Percentiles rank a stretch among this genome's conserved stretches.
phyloP scores from a whole-genome alignment of 2,888 invertebrate genomes.

The Conops quadrifasciatus region DNA sequence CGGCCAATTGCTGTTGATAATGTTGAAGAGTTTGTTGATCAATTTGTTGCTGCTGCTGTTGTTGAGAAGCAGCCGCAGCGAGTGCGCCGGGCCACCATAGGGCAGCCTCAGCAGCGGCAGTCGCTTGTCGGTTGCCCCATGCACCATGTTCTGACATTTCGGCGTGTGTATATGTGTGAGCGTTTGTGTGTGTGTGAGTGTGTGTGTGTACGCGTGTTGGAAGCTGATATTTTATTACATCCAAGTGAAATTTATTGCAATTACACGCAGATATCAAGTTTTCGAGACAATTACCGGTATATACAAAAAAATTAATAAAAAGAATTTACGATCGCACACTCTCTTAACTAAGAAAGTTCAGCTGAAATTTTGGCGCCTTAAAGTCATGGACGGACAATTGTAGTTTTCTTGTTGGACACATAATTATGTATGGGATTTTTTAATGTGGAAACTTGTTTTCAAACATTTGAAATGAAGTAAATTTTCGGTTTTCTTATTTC shows the following conservation, averaged over 20 bases:
- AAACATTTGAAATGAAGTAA: no score
- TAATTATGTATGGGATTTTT: no score
- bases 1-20: conserved; percentile 68
- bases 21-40: conserved; percentile 68
- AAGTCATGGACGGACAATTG: no score
- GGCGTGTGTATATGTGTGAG: conserved; percentile 11
- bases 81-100: conserved; percentile 69
- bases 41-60: conserved; percentile 67
- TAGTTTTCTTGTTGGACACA: no score
- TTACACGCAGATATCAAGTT: no score
- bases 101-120: conserved; percentile 67
- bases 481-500: no score
- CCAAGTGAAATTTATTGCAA: neutral
- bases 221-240: neutral
- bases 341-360: no score
- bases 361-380: no score
- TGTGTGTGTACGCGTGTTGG: neutral
- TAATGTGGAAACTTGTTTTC: no score
- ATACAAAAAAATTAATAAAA: no score
- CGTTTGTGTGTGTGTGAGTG: conserved; percentile 6
- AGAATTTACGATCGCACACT: no score
- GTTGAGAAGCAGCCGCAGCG: conserved; percentile 67
- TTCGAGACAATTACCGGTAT: no score
- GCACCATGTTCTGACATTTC: conserved; percentile 73
- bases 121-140: conserved; percentile 70